Base-by-base conservation (phyloP, 2,113 vertebrate species). In the Toxostoma redivivum region DNA sequence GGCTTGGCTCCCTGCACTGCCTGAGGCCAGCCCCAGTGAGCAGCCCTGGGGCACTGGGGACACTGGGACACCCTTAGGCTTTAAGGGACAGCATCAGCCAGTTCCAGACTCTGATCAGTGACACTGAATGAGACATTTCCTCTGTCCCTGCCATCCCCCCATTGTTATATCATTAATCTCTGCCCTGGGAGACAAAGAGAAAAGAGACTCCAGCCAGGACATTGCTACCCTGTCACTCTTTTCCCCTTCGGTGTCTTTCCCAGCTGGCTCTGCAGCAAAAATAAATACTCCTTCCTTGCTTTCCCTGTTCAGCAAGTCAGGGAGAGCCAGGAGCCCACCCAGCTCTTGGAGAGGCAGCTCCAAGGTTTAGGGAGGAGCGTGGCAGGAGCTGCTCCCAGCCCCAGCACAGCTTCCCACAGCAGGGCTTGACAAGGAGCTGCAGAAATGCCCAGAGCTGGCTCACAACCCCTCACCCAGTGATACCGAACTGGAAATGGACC, bases 301-400 rank as follows among this genome's bases (percentile, higher is more conserved):
- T 85, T 44, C 38, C 42, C 23, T 9, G 3, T 14, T 70, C 38
- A 4, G 16, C 61, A 40, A 56, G 20, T 5, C 66, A 67, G 48
- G 14, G 21, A 61, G 19, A 40, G 33, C 58, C 13, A 11, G 40
- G 42, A 86, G 18, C 37, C 14, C 53, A 38, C 30, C 18, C 10
- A 19, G 25, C 3, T 79, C 27, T 71, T 38, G 6, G 28, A 35
- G 40, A 60, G 44, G 4, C 3, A 0, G 40, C 48, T 71, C 24
- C 30, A 16, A 21, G 30, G 4, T 7, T 11, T 9, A 21, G 33
- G 30, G 48, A 67, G n/a, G 44, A 81, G 15, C 0, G 0, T 13
- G 23, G 33, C 77, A 74, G 33, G 42, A 81, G 42, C 76, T 70
- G 58, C 37, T 30, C 0, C 67, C 66, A 31, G 44, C 53, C 0